Conservation (phyloP, 2,797 vertebrate species). For the Anguilla marmorata region DNA sequence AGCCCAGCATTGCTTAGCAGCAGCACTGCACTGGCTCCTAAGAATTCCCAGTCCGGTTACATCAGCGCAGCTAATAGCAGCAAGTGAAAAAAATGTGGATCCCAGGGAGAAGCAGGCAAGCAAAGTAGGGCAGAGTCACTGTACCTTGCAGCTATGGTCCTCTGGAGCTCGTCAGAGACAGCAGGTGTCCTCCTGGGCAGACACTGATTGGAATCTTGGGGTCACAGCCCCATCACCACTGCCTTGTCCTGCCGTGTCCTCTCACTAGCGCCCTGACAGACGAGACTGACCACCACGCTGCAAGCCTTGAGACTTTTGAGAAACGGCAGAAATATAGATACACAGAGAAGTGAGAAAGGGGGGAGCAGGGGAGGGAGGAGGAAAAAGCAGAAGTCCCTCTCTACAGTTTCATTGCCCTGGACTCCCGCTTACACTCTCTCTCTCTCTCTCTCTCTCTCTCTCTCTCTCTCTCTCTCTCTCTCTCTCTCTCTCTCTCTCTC, state of each 20-base stretch:
- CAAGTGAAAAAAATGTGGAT: conserved; percentile 27
- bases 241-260: conserved; percentile 24
- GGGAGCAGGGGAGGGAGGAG: conserved; percentile 33
- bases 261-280: conserved; percentile 29
- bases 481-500: conserved; percentile 38
- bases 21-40: conserved; percentile 29
- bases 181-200: conserved; percentile 48
- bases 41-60: conserved; percentile 39
- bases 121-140: conserved; percentile 49
- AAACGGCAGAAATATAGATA: conserved; percentile 40
- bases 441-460: conserved; percentile 31
- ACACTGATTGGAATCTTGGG: conserved; percentile 27
- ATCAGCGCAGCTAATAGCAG: conserved; percentile 42
- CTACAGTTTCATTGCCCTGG: conserved; percentile 44
- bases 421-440: conserved; percentile 35
- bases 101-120: conserved; percentile 18
- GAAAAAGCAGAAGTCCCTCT: conserved; percentile 45
- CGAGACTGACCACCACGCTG: conserved; percentile 22
- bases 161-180: conserved; percentile 31
- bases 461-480: conserved; percentile 23
- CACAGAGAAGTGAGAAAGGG: conserved; percentile 31
- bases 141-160: conserved; percentile 56
- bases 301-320: conserved; percentile 18
- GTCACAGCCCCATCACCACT: conserved; percentile 33
- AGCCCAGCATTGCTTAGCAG: conserved; percentile 24